These are phyloP conservation scores for Lomographa bimaculata DNA, from an alignment of 2,888 invertebrate genomes.

Conservation along the genomic window DNA sequence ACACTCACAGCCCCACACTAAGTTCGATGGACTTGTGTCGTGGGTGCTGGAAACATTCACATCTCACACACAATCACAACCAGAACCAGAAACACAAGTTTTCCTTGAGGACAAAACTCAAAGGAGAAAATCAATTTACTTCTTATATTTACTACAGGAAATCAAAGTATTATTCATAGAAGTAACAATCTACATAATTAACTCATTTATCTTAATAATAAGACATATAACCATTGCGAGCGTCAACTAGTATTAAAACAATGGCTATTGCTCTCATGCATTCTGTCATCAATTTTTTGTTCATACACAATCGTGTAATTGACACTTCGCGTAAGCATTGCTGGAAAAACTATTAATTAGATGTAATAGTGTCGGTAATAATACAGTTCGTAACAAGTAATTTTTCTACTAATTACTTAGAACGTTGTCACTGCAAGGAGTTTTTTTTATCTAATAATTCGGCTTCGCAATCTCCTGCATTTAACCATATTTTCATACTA, in stretches of 20 bases:
- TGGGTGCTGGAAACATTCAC: too few relatives aligned
- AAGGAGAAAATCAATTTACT: too few relatives aligned
- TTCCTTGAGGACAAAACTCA: too few relatives aligned
- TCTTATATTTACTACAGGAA: too few relatives aligned
- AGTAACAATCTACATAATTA: conserved; percentile 7
- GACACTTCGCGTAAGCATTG: conserved; percentile 20
- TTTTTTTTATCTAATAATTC: too few relatives aligned
- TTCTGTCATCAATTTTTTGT: conserved; percentile 32
- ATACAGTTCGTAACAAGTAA: background rate
- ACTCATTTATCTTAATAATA: conserved; percentile 9
- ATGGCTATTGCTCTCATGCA: conserved; percentile 23
- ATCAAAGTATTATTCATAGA: too few relatives aligned
- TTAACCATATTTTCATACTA: too few relatives aligned
- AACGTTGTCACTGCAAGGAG: conserved; percentile 4
- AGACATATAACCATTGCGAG: conserved; percentile 2
- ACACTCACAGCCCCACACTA: too few relatives aligned
- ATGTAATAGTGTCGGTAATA: conserved; percentile 27
- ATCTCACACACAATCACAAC: too few relatives aligned
- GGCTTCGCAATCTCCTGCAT: too few relatives aligned
- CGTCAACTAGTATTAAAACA: conserved; percentile 20
- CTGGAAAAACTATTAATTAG: conserved; percentile 16
- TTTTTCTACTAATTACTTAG: background rate
- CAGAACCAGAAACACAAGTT: too few relatives aligned
- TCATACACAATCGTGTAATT: conserved; percentile 17
- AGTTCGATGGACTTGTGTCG: too few relatives aligned